Evolutionary conservation across 2,797 vertebrate species (phyloP).

Genomic region (Schizopygopsis pylzovi): DNA sequence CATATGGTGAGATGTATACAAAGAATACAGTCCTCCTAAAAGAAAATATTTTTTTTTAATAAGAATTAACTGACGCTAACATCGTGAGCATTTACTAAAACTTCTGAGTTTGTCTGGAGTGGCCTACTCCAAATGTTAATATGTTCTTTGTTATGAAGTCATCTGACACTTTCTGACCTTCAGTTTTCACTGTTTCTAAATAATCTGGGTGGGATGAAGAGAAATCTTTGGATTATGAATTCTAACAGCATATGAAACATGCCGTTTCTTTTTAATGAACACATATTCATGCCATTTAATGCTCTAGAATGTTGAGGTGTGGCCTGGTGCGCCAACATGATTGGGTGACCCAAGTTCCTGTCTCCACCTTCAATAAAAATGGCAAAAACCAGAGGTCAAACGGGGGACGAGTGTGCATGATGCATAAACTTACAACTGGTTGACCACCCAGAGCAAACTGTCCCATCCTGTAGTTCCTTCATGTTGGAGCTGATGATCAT

Average conservation of each 20-base stretch:
- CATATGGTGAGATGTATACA: neutral
- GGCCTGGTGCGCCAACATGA: neutral
- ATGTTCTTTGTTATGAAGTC: too few relatives aligned
- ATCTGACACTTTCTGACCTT: too few relatives aligned
- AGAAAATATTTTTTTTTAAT: too few relatives aligned
- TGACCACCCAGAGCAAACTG: slow-evolving; percentile 96
- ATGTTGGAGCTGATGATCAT: slow-evolving; percentile 94
- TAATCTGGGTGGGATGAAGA: too few relatives aligned
- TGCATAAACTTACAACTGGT: slow-evolving; percentile 89
- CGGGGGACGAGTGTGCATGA: neutral
- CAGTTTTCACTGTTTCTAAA: too few relatives aligned
- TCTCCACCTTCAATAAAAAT: slow-evolving; percentile 2
- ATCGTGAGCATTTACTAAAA: too few relatives aligned
- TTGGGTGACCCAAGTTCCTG: slow-evolving; percentile 15
- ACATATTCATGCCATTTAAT: neutral
- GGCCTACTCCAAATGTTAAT: too few relatives aligned
- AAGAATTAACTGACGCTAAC: too few relatives aligned
- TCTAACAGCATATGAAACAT: neutral
- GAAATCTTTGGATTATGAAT: neutral
- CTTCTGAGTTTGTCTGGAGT: too few relatives aligned
- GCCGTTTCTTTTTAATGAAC: neutral
- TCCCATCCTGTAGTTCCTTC: slow-evolving; percentile 99
- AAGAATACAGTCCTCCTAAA: neutral
- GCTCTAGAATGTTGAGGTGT: neutral
- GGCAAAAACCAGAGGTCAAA: slow-evolving; percentile 4